Conservation (phyloP, 2,113 vertebrate genomes). For the Pomatorhinus ruficollis region DNA sequence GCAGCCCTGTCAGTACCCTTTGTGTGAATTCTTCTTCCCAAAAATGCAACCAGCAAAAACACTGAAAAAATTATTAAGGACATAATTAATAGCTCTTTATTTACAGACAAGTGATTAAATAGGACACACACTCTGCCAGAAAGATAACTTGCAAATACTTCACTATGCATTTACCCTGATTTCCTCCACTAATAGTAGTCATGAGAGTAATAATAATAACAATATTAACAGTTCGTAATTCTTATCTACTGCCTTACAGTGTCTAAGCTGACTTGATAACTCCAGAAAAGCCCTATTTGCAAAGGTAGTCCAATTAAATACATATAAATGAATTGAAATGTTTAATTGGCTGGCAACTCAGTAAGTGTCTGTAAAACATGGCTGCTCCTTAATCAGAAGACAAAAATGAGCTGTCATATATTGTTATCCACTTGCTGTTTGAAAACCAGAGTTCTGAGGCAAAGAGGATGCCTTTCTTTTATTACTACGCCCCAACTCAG, state of each 20-base stretch:
- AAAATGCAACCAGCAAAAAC: background rate
- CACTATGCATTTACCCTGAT: background rate
- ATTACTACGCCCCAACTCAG: background rate
- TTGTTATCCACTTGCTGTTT: slow-evolving; percentile 14
- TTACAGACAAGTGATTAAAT: background rate
- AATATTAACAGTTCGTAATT: background rate
- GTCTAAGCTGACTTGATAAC: background rate
- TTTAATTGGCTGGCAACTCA: slow-evolving; percentile 33
- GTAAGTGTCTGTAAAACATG: slow-evolving; percentile 1
- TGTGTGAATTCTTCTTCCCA: background rate
- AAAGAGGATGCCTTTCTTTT: background rate
- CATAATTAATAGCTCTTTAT: background rate
- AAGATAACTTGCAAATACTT: background rate
- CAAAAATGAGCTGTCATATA: slow-evolving; percentile 13
- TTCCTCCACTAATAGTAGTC: background rate
- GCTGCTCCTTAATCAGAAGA: slow-evolving; percentile 28
- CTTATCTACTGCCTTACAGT: background rate
- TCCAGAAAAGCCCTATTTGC: background rate
- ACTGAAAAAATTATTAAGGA: background rate
- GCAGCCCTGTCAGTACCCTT: background rate
- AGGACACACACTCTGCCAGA: background rate
- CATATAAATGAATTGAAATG: background rate
- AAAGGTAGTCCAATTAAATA: background rate
- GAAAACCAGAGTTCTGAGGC: slow-evolving; percentile 12
- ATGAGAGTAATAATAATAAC: background rate